Base-by-base conservation (phyloP, 2,113 vertebrate species). In the Xiphophorus couchianus region DNA sequence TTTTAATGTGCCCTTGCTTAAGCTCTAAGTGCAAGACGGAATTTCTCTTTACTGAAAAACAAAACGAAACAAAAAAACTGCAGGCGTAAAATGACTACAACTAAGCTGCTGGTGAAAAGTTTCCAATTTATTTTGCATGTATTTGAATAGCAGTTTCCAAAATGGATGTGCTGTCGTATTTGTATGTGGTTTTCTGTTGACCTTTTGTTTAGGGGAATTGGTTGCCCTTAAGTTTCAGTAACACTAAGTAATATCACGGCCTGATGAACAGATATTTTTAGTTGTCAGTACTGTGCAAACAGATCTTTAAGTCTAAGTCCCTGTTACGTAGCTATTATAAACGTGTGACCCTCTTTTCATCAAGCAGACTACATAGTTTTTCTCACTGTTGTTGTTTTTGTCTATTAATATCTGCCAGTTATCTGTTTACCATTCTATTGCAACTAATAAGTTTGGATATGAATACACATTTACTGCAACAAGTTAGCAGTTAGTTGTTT, bases 71-170 rank as follows among this genome's bases (percentile, higher is more conserved):
- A 10, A 35, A 9, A 35, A 35, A 10, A 35, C 14, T 5, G 44
- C 1, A 7, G 17, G 44, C 51, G n/a, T 35, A 62, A 29, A 42
- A 62, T 19, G 1, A 42, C 29, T 29, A 3, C 17, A 6, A 11
- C 35, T 12, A 37, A 29, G 37, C n/a, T 29, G 39, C 70, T 14
- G 7, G 6, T 29, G 2, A 30, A 44, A 17, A 6, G 11, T 42
- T 44, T 9, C 17, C 4, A 12, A 4, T 2, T 0, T 17, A 19
- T 61, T 62, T 37, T 61, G 31, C 25, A 71, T 71, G n/a, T 33
- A 71, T 71, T 61, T 61, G 54, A 35, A 28, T 61, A 61, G 54
- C 69, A 35, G 48, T 60, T 69, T 33, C 29, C 12, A n/a, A 70
- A 70, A 5, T 5, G 22, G 31, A 14, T 19, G 7, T 33, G 28